Percentiles rank a stretch among this genome's conserved stretches.
These are phyloP conservation scores for Podilymbus podiceps DNA, from an alignment of 2,113 vertebrate genomes.

Conservation along the genomic window DNA sequence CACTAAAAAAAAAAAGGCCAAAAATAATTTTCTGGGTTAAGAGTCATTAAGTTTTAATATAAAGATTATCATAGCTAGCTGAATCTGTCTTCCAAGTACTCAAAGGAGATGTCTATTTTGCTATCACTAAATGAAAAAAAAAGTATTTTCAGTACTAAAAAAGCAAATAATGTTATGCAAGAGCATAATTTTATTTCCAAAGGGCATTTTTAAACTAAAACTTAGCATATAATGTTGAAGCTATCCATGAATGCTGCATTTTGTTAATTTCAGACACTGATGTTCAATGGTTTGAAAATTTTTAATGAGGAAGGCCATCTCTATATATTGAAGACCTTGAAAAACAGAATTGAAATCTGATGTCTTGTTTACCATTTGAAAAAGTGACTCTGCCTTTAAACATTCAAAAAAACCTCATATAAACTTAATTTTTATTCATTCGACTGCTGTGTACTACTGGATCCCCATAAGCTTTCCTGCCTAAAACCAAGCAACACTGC, in stretches of 20 bases:
- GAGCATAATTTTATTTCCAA: neutral
- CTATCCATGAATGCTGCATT: neutral
- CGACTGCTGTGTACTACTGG: neutral
- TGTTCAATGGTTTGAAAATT: conserved; percentile 66
- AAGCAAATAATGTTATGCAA: conserved; percentile 38
- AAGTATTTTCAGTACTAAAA: neutral
- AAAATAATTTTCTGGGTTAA: conserved; percentile 24
- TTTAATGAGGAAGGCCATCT: conserved; percentile 61
- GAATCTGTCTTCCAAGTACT: neutral
- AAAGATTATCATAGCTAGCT: neutral
- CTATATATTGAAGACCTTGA: conserved; percentile 15
- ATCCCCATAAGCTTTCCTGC: neutral
- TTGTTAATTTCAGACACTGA: conserved; percentile 58
- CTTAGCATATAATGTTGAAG: conserved; percentile 22
- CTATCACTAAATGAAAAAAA: neutral
- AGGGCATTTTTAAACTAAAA: conserved; percentile 37
- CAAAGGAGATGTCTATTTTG: neutral
- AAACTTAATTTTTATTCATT: neutral
- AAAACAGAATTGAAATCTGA: conserved; percentile 27
- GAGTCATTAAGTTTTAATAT: conserved; percentile 1
- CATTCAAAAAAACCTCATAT: neutral
- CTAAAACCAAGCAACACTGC: neutral
- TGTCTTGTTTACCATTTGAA: neutral
- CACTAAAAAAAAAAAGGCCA: neutral
- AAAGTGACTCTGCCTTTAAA: neutral